Conservation (phyloP, 1,140 invertebrate species). For the Parasteatoda tepidariorum region DNA sequence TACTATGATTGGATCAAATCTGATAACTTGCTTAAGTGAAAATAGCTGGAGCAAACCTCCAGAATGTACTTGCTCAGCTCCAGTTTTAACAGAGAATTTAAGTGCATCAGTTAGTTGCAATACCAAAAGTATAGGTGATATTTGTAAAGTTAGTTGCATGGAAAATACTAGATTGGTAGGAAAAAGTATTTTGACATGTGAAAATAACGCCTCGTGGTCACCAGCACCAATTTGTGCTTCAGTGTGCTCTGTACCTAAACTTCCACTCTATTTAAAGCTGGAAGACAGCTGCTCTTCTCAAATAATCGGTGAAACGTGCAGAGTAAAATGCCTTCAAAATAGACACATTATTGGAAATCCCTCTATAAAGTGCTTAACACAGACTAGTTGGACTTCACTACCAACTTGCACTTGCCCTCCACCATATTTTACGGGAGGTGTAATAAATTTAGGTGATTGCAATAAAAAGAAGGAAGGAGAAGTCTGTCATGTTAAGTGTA, state of each 20-base stretch:
- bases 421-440: background rate
- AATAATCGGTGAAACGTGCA: background rate
- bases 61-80: background rate
- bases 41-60: background rate
- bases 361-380: background rate
- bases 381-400: background rate
- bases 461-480: background rate
- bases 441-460: background rate
- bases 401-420: slow-evolving; percentile 4
- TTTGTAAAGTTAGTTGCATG: background rate
- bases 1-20: background rate
- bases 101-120: background rate
- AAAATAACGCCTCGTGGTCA: background rate
- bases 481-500: background rate
- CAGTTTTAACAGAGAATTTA: background rate
- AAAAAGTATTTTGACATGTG: background rate
- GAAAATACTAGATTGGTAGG: background rate
- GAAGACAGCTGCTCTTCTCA: background rate
- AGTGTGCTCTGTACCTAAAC: background rate
- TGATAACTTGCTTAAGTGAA: background rate
- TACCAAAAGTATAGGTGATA: background rate
- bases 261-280: background rate
- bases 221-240: background rate
- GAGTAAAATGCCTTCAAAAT: background rate
- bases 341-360: background rate